Base-by-base conservation (phyloP, 2,113 vertebrate genomes). In the Gopherus evgoodei region DNA sequence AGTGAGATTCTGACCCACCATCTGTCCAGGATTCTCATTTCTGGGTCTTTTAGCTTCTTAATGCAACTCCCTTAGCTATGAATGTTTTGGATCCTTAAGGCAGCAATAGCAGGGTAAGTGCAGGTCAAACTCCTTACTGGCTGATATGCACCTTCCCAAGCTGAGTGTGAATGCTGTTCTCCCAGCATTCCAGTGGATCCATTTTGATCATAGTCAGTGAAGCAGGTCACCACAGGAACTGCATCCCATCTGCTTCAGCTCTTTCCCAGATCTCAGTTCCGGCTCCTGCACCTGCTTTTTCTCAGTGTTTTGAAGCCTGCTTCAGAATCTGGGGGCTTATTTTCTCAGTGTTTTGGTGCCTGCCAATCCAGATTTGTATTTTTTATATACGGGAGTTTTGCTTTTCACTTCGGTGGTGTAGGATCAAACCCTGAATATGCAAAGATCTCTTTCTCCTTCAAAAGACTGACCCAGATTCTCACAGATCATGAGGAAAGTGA, bases 381-480 rank as follows among this genome's bases (percentile, higher is more conserved):
- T 92, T 86, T 85, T 47, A 8, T 78, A 27, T 78, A 11, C 14
- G 3, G n/a, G 21, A 92, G 65, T 92, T 95, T 94, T 96, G 94
- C 87, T 83, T 95, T 92, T 93, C 83, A 86, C 83, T 91, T 96
- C 84, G 83, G 82, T 86, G 78, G 91, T 93, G 94, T 84, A 95
- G 83, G 21, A 86, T 83, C 53, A 92, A 93, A 22, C 89, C 44
- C 9, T 57, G 72, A 42, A 85, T 92, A 92, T 81, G 53, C 54
- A 90, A 96, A 81, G 62, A 49, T 94, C 52, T 91, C 89, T 94
- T 95, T 82, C 54, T 82, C 52, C 65, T 72, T 38, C 65, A 72
- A 78, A 78, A 78, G 75, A 25, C 42, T 44, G 44, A 56, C 91
- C 93, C 49, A 72, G 24, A 12, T 86, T 95, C 83, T 91, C 56